phyloP scores from a whole-genome alignment of 2,888 invertebrate genomes.

The Scotopteryx bipunctaria region DNA sequence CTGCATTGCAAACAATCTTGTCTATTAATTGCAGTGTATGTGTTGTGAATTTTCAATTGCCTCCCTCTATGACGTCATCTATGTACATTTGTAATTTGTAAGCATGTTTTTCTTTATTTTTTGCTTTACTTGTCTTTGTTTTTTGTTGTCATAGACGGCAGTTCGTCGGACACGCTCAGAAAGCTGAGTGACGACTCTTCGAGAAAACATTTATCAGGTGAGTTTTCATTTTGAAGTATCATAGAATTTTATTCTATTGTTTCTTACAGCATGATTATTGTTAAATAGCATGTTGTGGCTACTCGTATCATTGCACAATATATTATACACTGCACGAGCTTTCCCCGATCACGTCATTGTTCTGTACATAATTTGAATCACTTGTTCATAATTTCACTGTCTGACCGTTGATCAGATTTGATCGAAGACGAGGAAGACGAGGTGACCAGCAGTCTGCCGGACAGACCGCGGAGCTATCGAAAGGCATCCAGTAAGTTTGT shows the following conservation, averaged over 20 bases:
- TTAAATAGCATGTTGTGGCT: constrained; percentile 62
- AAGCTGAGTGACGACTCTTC: constrained; percentile 80
- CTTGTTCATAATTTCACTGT: constrained; percentile 48
- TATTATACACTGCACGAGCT: constrained; percentile 35
- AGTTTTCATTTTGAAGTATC: constrained; percentile 37
- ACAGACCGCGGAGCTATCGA: constrained; percentile 73
- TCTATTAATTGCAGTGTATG: constrained; percentile 51
- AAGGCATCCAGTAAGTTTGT: constrained; percentile 84
- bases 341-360: constrained; percentile 36
- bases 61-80: constrained; percentile 43
- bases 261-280: constrained; percentile 57
- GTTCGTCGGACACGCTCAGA: constrained; percentile 74
- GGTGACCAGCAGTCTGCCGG: constrained; percentile 74
- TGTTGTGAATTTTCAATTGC: constrained; percentile 38
- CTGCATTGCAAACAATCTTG: constrained; percentile 33
- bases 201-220: constrained; percentile 82
- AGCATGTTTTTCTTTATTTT: constrained; percentile 68
- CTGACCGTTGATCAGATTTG: constrained; percentile 74
- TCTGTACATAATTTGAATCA: constrained; percentile 52
- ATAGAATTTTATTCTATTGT: constrained; percentile 8
- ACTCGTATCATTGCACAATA: constrained; percentile 26
- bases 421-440: constrained; percentile 84
- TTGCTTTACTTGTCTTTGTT: constrained; percentile 76
- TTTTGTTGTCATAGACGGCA: constrained; percentile 82
- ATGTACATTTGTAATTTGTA: constrained; percentile 55